Conservation (phyloP, 2,888 invertebrate genomes). For the Arenicola marina region DNA sequence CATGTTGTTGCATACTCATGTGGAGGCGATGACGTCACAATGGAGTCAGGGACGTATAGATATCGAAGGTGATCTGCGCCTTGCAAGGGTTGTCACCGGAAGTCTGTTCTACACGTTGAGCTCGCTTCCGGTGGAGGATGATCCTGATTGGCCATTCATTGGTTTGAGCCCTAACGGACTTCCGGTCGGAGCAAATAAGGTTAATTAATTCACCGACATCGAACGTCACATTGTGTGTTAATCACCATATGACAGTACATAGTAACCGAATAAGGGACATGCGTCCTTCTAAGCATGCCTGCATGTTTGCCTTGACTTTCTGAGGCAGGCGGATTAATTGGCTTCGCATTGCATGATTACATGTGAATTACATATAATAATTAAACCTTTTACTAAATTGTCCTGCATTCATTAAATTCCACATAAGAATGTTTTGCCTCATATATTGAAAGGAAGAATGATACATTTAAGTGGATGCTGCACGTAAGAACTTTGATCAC, state of each 20-base stretch:
- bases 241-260: too few species aligned
- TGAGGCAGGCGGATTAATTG: too few species aligned
- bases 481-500: too few species aligned
- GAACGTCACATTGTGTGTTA: too few species aligned
- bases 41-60: conserved; percentile 55
- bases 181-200: conserved; percentile 43
- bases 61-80: conserved; percentile 41
- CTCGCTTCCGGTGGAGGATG: conserved; percentile 47
- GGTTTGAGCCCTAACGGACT: conserved; percentile 58
- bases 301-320: too few species aligned
- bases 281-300: too few species aligned
- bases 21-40: conserved; percentile 41
- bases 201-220: not conserved
- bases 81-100: conserved; percentile 46
- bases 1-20: too few species aligned
- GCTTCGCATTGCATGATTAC: too few species aligned
- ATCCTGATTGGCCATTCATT: conserved; percentile 43
- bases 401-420: not conserved
- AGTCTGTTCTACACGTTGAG: conserved; percentile 55
- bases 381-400: not conserved
- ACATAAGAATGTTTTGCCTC: too few species aligned
- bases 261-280: too few species aligned
- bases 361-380: not conserved
- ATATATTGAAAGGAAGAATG: too few species aligned
- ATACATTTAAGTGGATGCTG: too few species aligned